Percentiles rank a stretch among this genome's conserved stretches.
Conservation (phyloP, 2,113 vertebrate species). For the Bubalus kerabau region DNA sequence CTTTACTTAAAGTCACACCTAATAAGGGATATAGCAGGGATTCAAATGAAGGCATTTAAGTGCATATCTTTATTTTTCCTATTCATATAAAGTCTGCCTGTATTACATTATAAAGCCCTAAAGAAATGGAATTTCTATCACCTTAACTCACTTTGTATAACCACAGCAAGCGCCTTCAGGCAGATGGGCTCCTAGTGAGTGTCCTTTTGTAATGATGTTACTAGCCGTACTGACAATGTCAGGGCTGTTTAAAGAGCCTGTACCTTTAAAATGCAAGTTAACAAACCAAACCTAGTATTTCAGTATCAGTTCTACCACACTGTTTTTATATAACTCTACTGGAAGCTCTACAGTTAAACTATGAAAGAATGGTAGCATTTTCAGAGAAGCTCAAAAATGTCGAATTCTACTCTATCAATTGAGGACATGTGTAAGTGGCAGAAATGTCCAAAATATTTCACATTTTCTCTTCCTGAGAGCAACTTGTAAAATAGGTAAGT, state of each 20-base stretch:
- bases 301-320: neutral
- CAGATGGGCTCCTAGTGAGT: neutral
- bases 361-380: neutral
- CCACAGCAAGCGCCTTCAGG: neutral
- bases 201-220: neutral
- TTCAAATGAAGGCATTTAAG: neutral
- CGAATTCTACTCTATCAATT: conserved; percentile 24
- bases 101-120: neutral
- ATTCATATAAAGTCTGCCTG: neutral
- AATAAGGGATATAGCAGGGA: neutral
- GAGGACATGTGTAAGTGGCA: neutral
- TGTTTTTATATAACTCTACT: neutral
- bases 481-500: conserved; percentile 9
- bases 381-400: neutral
- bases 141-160: neutral
- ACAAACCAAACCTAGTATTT: neutral
- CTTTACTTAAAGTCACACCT: neutral
- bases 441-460: neutral
- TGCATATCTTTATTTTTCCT: neutral
- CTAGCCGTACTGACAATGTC: neutral
- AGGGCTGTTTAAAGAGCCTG: neutral
- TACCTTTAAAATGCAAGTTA: conserved; percentile 36
- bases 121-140: neutral
- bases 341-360: neutral
- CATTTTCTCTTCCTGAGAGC: neutral